phyloP scores from a whole-genome alignment of 2,113 vertebrate genomes.

The Mus pahari region DNA sequence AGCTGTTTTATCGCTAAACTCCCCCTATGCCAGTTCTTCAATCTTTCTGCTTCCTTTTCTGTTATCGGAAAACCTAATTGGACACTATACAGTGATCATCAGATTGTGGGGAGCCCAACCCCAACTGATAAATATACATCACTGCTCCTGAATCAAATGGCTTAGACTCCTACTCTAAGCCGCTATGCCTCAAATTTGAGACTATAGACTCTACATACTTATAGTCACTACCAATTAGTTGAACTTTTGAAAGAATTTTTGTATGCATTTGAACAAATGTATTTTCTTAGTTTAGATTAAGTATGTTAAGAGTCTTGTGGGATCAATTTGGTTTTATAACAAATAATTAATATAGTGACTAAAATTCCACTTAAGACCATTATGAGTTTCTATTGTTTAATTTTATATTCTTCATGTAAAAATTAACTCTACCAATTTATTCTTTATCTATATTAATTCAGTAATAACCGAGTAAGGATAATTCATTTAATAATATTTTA shows the following conservation, averaged over 20 bases:
- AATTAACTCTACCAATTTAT: neutral
- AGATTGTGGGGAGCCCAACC: neutral
- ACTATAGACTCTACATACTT: neutral
- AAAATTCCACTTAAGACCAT: neutral
- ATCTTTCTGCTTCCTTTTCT: neutral
- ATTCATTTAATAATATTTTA: slow-evolving; percentile 36
- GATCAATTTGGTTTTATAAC: neutral
- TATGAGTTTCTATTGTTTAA: neutral
- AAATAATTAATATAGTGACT: neutral
- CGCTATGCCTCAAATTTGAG: neutral
- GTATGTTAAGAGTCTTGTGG: neutral
- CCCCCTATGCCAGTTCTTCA: neutral
- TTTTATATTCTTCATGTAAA: slow-evolving; percentile 12
- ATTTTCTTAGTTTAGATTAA: neutral
- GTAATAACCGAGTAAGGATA: neutral
- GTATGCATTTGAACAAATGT: neutral
- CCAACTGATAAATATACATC: neutral
- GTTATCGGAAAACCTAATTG: neutral
- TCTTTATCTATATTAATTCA: neutral
- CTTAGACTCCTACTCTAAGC: neutral
- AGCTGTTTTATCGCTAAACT: too few species aligned
- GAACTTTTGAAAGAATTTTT: neutral
- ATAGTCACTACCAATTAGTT: neutral
- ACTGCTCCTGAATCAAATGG: neutral
- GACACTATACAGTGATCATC: neutral